Base-by-base conservation (phyloP, 2,888 invertebrate species). In the Rhimphoctona megacephalus region DNA sequence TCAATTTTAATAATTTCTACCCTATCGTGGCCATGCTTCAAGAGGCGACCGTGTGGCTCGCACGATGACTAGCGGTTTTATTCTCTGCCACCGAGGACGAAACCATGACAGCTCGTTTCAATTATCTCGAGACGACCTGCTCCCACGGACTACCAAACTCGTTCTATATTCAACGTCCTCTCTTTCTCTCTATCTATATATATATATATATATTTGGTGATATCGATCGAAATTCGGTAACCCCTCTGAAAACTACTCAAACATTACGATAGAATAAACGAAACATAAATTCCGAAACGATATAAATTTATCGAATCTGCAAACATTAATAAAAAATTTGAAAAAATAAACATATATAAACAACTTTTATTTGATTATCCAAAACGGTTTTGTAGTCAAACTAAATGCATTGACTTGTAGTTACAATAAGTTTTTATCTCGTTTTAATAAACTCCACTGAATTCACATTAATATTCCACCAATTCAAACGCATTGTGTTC, bases 1-100 rank as follows among this genome's bases (percentile, higher is more conserved):
- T 92, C 91, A 90, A 92, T 91, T 92, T 92, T 92, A 92, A 91
- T 92, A 92, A 91, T 91, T 91, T 89, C 85, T 84, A 83, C 77
- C 74, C 76, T 67, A 72, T 80, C 57, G 81, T 66, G 22, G 49
- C 43, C 80, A 67, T 86, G 78, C 73, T 81, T 81, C 76, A 30
- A 49, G 49, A 57, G 74, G 52, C 66, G 76, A 81, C 88, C 79
- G 81, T 76, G 81, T 81, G 84, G 83, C 77, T 84, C 79, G 61
- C 46, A 79, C 89, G 89, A 92, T 92, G 92, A 92, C 92, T 91
- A 85, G 92, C 88, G 85, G 83, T 87, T 82, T 92, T 92, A 69
- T 57, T 70, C 90, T 89, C 83, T 89, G 74, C 82, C 86, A 82
- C 30, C 52, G 81, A 77, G 85, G 54, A 85, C 79, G 83, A 81